Base-by-base conservation (phyloP, 2,797 vertebrate genomes). In the Amblyopsis hoosieri region DNA sequence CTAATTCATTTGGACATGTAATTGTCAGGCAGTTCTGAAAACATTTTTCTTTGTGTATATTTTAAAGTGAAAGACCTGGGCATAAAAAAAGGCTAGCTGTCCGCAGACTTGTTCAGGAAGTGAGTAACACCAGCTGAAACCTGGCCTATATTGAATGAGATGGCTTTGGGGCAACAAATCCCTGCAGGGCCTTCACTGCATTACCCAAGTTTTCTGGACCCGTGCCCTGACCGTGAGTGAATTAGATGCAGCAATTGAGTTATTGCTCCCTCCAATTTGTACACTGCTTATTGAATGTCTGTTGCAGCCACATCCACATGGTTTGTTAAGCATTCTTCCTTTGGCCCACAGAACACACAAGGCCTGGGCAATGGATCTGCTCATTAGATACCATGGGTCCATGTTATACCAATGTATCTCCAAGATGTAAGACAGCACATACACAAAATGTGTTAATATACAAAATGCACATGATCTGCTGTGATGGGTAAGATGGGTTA, bases 211-310 rank as follows among this genome's bases (percentile, higher is more conserved):
- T 89, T 91, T 88, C 89, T 92, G 91, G 91, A 89, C 83, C 86
- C 61, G 58, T 85, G 89, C 89, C 88, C 82, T 47, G 29, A 75
- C 83, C 71, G 31, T 87, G 90, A 92, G 89, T 90, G 89, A 92
- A 93, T 94, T 92, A 93, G 84, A 87, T 81, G 85, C 83, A 84
- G 86, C 88, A 82, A 91, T 89, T 93, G 92, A 93, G 88, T 93
- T 93, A 93, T 92, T 87, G 90, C 88, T 90, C 76, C 88, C 86
- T 92, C 83, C 87, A 89, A 88, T 92, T 92, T 92, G 90, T 91
- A 90, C 89, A 89, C 85, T 84, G 87, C 62, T 70, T 80, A 87
- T 87, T 87, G 90, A 91, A 83, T 73, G 87, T 87, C 86, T 82
- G 86, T 86, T 81, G 77, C 84, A 85, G 85, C 81, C 86, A 70